Base-by-base conservation (phyloP, 92 coral and sea anemone genomes). In the Heteractis magnifica region DNA sequence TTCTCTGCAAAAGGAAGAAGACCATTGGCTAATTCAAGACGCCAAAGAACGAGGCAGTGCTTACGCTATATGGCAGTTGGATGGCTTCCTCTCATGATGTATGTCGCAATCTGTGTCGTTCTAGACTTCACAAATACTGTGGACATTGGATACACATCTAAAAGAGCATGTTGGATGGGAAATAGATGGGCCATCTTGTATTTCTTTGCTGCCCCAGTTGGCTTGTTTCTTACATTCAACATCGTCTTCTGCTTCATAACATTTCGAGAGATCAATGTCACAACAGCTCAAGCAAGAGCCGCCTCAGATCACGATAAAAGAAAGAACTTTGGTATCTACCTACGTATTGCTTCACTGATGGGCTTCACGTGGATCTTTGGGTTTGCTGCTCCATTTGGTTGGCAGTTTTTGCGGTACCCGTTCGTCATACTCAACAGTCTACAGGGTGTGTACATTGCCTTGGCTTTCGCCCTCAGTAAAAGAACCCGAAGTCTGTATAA, bases 301-400 rank as follows among this genome's bases (percentile, higher is more conserved):
- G 70, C 70, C 21, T 62, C 70, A n/a, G 20, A 18, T 62, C 70
- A 23, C 20, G 75, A 20, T 18, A 70, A 19, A 6, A 79, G 58
- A 49, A 71, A 21, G 6, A 77, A 53, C 41, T 79, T 87, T 34
- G 77, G 52, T 6, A 52, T 90, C 52, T 90, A 72, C 70, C 34
- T 87, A 49, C 75, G 87, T 41, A 90, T 90, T 55, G 83, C 79
- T 20, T 71, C 85, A 6, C 81, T 90, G 41, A 86, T 87, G 93
- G 93, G 93, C 15, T 87, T 90, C 44, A 87, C 88, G 20, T 90
- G 93, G 93, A 78, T 83, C 34, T 90, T 87, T 75, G 90, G 93
- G 8, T 90, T 90, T 56, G 86, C 81, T 75, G 81, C 80, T 41
- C 79, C 74, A 18, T 83, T 73, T 75, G 86, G 86, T 12, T 48